phyloP scores from a whole-genome alignment of 1,140 invertebrate species.

The Psilanteris sp. region DNA sequence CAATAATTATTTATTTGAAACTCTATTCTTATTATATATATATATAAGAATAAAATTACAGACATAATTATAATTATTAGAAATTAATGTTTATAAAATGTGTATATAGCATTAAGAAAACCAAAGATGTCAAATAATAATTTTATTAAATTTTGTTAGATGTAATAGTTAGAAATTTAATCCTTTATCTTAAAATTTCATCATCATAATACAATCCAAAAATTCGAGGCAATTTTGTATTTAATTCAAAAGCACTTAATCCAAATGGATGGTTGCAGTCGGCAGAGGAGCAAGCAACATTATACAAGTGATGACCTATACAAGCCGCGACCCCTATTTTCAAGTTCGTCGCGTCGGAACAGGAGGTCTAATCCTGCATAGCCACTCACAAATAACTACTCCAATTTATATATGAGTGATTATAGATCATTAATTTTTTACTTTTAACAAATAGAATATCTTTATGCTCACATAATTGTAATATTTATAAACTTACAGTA shows the following conservation, averaged over 20 bases:
- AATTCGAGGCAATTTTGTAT: conserved; percentile 25
- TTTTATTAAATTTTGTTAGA: neutral
- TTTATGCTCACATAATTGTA: too few relatives aligned
- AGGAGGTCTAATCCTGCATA: conserved; percentile 77
- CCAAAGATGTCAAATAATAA: too few relatives aligned
- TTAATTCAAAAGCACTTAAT: conserved; percentile 45
- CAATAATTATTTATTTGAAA: too few relatives aligned
- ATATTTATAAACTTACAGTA: too few relatives aligned
- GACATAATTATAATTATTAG: too few relatives aligned
- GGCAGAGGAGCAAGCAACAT: conserved; percentile 79
- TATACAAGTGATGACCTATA: conserved; percentile 85
- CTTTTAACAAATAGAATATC: neutral
- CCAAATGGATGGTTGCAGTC: conserved; percentile 68
- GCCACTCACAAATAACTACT: conserved; percentile 57
- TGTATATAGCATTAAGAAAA: too few relatives aligned
- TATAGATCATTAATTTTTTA: conserved; percentile 35
- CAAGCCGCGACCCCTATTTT: conserved; percentile 83
- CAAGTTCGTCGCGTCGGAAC: conserved; percentile 77
- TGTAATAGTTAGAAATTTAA: conserved; percentile 1
- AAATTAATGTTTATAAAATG: neutral
- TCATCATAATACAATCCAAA: conserved; percentile 16
- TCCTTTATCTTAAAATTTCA: conserved; percentile 10
- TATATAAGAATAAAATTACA: too few relatives aligned
- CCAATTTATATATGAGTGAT: conserved; percentile 15
- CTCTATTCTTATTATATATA: too few relatives aligned